Evolutionary conservation across 2,113 vertebrate species (phyloP).

Genomic region (Pycnonotus jocosus): DNA sequence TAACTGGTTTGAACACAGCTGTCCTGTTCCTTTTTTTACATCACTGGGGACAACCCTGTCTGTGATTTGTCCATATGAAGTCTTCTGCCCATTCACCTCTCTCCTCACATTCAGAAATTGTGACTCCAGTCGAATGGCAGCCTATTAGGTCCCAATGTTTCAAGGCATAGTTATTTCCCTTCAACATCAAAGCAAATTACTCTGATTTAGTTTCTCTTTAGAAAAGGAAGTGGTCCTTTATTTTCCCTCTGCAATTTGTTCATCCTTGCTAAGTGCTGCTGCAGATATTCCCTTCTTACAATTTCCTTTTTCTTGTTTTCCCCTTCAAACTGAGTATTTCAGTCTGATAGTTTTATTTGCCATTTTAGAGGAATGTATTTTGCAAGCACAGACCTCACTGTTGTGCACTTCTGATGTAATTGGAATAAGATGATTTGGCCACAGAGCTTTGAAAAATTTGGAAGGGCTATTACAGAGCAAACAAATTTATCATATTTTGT

Average conservation of each 20-base stretch:
- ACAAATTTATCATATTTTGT: not conserved
- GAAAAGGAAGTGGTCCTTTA: not conserved
- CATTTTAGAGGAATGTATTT: not conserved
- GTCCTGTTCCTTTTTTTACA: not conserved
- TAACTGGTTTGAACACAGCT: not conserved
- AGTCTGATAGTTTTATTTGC: not conserved
- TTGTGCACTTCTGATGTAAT: not conserved
- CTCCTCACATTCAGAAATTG: not conserved
- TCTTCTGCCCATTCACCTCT: not conserved
- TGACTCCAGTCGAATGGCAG: not conserved
- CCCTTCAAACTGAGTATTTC: not conserved
- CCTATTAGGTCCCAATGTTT: not conserved
- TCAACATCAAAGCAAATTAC: constrained; percentile 35
- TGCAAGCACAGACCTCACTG: not conserved
- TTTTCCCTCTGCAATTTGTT: not conserved
- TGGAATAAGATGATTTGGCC: not conserved
- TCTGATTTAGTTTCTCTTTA: not conserved
- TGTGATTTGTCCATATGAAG: not conserved
- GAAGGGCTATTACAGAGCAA: not conserved
- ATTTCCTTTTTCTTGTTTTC: not conserved
- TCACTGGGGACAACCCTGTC: not conserved
- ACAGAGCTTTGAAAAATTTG: not conserved
- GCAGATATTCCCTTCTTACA: not conserved
- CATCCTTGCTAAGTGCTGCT: not conserved
- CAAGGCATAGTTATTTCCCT: constrained; percentile 10